phyloP scores from a whole-genome alignment of 1,140 invertebrate genomes.

The Drosophila arawakana region DNA sequence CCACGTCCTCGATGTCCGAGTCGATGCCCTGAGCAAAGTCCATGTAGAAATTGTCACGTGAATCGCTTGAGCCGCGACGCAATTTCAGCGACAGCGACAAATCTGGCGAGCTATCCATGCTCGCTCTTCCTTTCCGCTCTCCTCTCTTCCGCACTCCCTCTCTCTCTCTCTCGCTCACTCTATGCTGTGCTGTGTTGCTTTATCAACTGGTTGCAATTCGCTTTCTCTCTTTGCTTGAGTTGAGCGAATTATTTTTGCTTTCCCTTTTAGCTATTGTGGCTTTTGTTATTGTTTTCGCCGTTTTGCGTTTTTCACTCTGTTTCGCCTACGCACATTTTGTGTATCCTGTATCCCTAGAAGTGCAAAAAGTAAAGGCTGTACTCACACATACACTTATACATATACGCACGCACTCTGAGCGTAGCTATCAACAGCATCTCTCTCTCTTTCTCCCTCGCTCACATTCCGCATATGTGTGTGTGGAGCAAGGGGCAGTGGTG shows the following conservation, averaged over 20 bases:
- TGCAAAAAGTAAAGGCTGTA: slow-evolving; percentile 28
- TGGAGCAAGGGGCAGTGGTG: slow-evolving; percentile 22
- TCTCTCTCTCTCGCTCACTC: slow-evolving; percentile 8
- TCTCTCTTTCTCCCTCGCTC: not conserved
- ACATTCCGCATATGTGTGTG: not conserved
- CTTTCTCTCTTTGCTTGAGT: not conserved
- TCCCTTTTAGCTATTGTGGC: not conserved
- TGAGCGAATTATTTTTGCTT: slow-evolving; percentile 9
- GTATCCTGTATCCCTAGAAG: slow-evolving; percentile 48
- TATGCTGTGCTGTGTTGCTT: slow-evolving; percentile 13
- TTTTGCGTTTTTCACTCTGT: slow-evolving; percentile 35
- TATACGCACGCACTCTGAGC: not conserved
- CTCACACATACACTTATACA: slow-evolving; percentile 28
- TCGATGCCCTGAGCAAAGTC: slow-evolving; percentile 94
- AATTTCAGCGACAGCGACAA: slow-evolving; percentile 91
- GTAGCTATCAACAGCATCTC: slow-evolving; percentile 17
- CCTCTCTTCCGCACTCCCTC: not conserved
- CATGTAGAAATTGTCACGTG: slow-evolving; percentile 94
- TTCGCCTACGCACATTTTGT: slow-evolving; percentile 48
- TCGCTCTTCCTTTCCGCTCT: not conserved
- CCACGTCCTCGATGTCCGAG: slow-evolving; percentile 94
- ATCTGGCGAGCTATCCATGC: slow-evolving; percentile 91
- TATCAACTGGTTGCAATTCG: not conserved
- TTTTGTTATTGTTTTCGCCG: slow-evolving; percentile 32
- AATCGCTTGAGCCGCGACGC: slow-evolving; percentile 92